These are phyloP conservation scores for Dicycla oo DNA, from an alignment of 2,888 invertebrate genomes.

Conservation along the genomic window DNA sequence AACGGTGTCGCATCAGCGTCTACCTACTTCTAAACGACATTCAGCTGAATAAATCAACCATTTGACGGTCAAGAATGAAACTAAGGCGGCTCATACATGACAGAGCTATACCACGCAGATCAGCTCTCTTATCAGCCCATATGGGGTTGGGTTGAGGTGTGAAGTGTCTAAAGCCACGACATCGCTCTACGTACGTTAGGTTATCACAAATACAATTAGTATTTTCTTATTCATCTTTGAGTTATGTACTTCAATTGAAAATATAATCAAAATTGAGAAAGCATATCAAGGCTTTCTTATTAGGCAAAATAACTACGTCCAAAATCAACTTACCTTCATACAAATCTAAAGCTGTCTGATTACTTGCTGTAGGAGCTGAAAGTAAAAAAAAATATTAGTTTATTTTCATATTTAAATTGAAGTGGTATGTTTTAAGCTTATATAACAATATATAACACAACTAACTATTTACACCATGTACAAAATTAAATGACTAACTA, in stretches of 20 bases:
- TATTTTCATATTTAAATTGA: slow-evolving; percentile 25
- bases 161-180: not conserved
- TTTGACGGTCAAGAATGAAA: not conserved
- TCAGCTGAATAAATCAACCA: not conserved
- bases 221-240: not conserved
- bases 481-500: too few relatives aligned
- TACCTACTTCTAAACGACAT: not conserved
- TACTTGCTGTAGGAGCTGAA: slow-evolving; percentile 92
- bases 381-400: slow-evolving; percentile 74
- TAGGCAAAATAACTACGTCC: not conserved
- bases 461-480: too few relatives aligned
- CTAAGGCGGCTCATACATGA: not conserved
- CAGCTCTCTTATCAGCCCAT: too few relatives aligned
- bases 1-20: not conserved
- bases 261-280: not conserved
- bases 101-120: not conserved
- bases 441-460: too few relatives aligned
- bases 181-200: not conserved
- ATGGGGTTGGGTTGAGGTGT: too few relatives aligned
- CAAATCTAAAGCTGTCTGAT: slow-evolving; percentile 92
- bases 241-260: not conserved
- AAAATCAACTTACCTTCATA: slow-evolving; percentile 87
- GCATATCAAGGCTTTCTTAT: not conserved
- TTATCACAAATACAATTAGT: not conserved
- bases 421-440: too few relatives aligned